Evolutionary conservation across 2,113 vertebrate species (phyloP).

Genomic region (Aegotheles bennettii): DNA sequence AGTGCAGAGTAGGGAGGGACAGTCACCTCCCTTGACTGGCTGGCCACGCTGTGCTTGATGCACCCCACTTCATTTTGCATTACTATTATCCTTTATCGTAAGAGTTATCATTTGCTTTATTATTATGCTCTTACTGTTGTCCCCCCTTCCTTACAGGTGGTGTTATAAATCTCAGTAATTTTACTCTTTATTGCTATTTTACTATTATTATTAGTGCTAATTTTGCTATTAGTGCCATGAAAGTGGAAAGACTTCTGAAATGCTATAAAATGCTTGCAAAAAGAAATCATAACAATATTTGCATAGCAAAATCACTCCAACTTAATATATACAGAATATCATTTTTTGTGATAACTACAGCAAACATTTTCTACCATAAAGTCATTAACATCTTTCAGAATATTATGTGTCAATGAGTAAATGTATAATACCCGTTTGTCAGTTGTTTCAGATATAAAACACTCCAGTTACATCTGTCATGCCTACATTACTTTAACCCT

Average conservation of each 20-base stretch:
- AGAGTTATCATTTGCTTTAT: background rate
- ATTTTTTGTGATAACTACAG: background rate
- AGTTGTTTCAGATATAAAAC: background rate
- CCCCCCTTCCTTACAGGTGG: background rate
- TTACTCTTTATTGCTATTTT: too few relatives aligned
- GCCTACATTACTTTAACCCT: background rate
- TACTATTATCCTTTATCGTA: background rate
- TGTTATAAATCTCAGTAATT: background rate
- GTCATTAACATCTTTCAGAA: background rate
- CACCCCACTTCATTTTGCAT: background rate
- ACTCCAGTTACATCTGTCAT: background rate
- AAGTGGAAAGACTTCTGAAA: background rate
- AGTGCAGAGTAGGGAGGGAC: too few relatives aligned
- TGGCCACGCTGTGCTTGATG: too few relatives aligned
- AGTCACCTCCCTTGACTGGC: too few relatives aligned
- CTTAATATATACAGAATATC: background rate
- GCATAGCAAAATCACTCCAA: background rate
- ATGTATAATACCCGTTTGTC: background rate
- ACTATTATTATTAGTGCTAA: too few relatives aligned
- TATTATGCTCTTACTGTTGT: background rate
- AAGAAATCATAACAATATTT: background rate
- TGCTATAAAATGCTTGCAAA: background rate
- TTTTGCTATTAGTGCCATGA: background rate
- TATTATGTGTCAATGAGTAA: background rate
- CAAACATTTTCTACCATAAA: background rate